These are phyloP conservation scores for Euthynnus affinis DNA, from an alignment of 2,797 vertebrate species.

Conservation along the genomic window DNA sequence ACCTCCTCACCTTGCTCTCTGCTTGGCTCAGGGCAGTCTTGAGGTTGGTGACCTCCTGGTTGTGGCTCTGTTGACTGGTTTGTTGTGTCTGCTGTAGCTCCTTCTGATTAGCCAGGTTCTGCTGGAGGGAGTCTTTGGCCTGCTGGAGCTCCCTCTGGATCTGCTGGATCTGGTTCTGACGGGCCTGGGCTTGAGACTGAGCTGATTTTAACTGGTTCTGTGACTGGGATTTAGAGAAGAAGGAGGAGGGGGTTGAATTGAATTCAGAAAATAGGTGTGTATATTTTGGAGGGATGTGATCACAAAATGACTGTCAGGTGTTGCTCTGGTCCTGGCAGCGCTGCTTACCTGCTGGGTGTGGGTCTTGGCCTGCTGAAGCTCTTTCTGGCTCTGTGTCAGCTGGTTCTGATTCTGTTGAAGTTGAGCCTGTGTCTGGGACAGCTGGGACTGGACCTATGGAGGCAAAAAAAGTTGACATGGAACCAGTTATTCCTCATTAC, in stretches of 20 bases:
- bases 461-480: conserved; percentile 5
- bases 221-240: conserved; percentile 39
- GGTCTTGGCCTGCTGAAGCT: conserved; percentile 76
- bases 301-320: too few species aligned
- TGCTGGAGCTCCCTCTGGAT: conserved; percentile 79
- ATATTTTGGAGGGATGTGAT: background rate
- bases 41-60: conserved; percentile 88
- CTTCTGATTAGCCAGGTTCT: conserved; percentile 71
- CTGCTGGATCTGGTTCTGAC: conserved; percentile 77
- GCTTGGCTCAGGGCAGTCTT: conserved; percentile 88
- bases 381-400: conserved; percentile 76
- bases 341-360: conserved; percentile 71
- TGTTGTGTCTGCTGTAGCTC: conserved; percentile 74
- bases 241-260: background rate
- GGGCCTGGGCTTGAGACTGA: conserved; percentile 68
- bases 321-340: background rate
- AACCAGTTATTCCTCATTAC: background rate
- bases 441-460: conserved; percentile 73
- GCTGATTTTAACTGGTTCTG: conserved; percentile 77
- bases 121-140: conserved; percentile 70
- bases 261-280: background rate
- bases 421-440: conserved; percentile 74
- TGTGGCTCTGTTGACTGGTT: conserved; percentile 78
- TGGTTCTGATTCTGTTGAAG: conserved; percentile 79
- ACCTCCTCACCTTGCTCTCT: conserved; percentile 84